Evolutionary conservation across 2,888 invertebrate species (phyloP).

Genomic region (Eupsilia transversa): DNA sequence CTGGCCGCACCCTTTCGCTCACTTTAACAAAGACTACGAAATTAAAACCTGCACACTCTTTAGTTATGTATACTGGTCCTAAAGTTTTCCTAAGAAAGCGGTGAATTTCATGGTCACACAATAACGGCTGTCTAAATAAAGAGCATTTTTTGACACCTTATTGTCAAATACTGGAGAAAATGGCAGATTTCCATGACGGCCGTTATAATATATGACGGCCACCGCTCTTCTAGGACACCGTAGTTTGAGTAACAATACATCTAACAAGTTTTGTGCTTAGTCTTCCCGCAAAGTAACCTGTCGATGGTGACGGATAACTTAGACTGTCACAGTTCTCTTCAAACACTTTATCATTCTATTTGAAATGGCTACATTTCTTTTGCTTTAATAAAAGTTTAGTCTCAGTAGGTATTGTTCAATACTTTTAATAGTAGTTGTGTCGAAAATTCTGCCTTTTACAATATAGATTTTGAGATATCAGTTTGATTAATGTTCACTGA

Average conservation of each 20-base stretch:
- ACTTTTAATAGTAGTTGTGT: background rate
- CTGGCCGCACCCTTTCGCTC: background rate
- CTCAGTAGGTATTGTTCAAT: background rate
- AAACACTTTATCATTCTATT: slow-evolving; percentile 12
- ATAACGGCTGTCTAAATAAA: background rate
- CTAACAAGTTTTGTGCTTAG: slow-evolving; percentile 11
- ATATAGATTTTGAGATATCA: background rate
- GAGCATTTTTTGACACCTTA: background rate
- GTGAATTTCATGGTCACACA: background rate
- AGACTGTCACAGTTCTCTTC: slow-evolving; percentile 25
- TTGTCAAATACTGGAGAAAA: background rate
- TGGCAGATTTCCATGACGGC: background rate
- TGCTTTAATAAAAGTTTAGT: background rate
- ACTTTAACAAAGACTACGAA: background rate
- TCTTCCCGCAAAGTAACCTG: slow-evolving; percentile 27
- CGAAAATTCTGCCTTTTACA: background rate
- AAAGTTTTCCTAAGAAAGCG: background rate
- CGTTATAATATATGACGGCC: background rate
- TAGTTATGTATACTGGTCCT: background rate
- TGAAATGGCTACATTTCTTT: slow-evolving; percentile 21
- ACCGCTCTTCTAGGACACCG: background rate
- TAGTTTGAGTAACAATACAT: slow-evolving; percentile 16
- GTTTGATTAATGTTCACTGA: slow-evolving; percentile 9
- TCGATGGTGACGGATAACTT: slow-evolving; percentile 37
- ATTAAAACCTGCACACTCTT: background rate